Evolutionary conservation across 2,888 invertebrate genomes (phyloP).

Genomic region (Andrena bicolor): DNA sequence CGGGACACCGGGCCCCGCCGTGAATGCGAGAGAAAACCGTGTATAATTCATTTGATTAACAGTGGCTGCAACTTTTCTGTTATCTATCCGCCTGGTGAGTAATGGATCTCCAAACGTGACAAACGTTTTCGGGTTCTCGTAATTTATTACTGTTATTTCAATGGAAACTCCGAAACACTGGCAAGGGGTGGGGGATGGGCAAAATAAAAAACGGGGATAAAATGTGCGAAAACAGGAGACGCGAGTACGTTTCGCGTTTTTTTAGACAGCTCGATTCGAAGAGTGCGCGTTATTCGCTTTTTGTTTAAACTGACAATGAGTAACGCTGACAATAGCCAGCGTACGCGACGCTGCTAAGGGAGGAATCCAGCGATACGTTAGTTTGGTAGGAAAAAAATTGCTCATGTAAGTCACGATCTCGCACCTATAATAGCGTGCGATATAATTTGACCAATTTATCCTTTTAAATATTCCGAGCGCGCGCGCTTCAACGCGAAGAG

Average conservation of each 20-base stretch:
- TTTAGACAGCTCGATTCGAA: neutral
- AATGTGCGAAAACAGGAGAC: constrained; percentile 6
- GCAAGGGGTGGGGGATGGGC: neutral
- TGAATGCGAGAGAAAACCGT: constrained; percentile 14
- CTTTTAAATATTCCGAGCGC: constrained; percentile 5
- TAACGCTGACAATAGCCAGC: too few relatives aligned
- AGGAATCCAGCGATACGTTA: too few relatives aligned
- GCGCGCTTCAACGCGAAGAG: neutral
- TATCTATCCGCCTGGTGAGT: constrained; percentile 47
- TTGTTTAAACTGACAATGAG: too few relatives aligned
- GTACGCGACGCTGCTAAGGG: too few relatives aligned
- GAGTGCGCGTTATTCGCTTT: neutral
- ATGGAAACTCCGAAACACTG: constrained; percentile 24
- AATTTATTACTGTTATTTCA: constrained; percentile 50
- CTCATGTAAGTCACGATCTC: too few relatives aligned
- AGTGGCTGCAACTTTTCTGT: constrained; percentile 43
- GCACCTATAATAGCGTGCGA: neutral
- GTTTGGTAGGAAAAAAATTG: too few relatives aligned
- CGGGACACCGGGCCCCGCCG: constrained; percentile 2
- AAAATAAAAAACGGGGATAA: neutral
- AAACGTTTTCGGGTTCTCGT: constrained; percentile 32
- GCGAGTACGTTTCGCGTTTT: neutral
- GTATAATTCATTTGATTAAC: constrained; percentile 53
- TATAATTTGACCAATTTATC: neutral
- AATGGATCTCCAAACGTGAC: constrained; percentile 52